Evolutionary conservation across 1,140 invertebrate genomes (phyloP), one percentile per base, ranked within the genome.

Genomic region (Oncopeltus fasciatus): DNA sequence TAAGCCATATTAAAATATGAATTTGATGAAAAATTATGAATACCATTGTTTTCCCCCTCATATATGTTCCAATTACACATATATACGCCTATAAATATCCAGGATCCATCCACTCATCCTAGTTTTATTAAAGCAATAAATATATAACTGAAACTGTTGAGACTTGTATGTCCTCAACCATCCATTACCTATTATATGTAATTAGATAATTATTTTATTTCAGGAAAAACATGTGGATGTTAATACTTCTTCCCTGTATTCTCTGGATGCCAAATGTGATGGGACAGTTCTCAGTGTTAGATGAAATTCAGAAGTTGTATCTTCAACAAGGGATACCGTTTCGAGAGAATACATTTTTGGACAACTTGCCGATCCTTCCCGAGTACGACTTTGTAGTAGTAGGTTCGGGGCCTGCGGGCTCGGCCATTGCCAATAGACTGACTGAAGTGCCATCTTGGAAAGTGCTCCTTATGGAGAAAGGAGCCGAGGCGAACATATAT

Each of bases 321-420:
- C 31, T 38, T 14, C 31, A 14, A 14, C 31, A 38, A 38, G 31
- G 31, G 14, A 38, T 38, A 8, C 31, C 31, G 5, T 38, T 38
- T 38, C 5, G 31, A 14, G 31, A 38, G 14, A 38, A 38, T 38
- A 14, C 5, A 38, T 38, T 38, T 38, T 14, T 38, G 14, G 31
- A 38, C 31, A 38, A 38, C 31, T 67, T 74, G 4, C 64, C 79
- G 12, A 68, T 38, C 31, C 14, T 38, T 38, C 31, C 31, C 14
- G 31, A 8, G 31, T 38, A 38, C 14, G 31, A 38, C 14, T 38
- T 38, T 14, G 31, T 38, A 14, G 14, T 38, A 38, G 14, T 38
- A 8, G 31, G 31, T 38, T 38, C 31, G 5, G 31, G 31, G 5
- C 31, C 31, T 38, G 31, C 5, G 31, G 31, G 31, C 31, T 5